These are phyloP conservation scores for Platanista minor DNA, from an alignment of 2,113 vertebrate species.

Conservation along the genomic window DNA sequence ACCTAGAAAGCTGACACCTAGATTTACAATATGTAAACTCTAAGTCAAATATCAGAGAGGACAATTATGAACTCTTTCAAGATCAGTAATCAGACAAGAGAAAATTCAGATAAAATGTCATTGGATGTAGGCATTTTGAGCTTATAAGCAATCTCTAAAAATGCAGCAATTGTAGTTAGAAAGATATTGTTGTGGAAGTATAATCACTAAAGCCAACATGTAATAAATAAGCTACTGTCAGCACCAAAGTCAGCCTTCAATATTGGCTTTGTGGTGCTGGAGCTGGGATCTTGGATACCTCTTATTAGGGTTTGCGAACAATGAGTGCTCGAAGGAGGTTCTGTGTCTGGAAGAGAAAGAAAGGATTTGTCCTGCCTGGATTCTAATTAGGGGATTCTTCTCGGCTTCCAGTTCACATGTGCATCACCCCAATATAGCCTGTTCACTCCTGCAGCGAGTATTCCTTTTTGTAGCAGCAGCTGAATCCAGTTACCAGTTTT, in stretches of 20 bases:
- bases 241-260: background rate
- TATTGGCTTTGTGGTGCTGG: background rate
- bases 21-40: background rate
- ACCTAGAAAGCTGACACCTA: background rate
- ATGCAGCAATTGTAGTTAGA: background rate
- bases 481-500: background rate
- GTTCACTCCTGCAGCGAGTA: background rate
- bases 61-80: background rate
- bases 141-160: background rate
- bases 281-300: background rate
- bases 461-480: background rate
- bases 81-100: background rate
- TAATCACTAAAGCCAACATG: background rate
- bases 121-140: background rate
- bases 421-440: background rate
- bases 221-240: background rate
- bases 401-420: background rate
- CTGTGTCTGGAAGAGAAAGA: background rate
- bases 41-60: background rate
- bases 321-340: fast-evolving
- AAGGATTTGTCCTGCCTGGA: background rate
- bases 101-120: background rate
- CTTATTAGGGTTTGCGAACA: background rate
- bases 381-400: background rate
- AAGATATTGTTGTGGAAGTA: background rate